Conservation (phyloP, 2,113 vertebrate species). For the Romanogobio albipinnatus region DNA sequence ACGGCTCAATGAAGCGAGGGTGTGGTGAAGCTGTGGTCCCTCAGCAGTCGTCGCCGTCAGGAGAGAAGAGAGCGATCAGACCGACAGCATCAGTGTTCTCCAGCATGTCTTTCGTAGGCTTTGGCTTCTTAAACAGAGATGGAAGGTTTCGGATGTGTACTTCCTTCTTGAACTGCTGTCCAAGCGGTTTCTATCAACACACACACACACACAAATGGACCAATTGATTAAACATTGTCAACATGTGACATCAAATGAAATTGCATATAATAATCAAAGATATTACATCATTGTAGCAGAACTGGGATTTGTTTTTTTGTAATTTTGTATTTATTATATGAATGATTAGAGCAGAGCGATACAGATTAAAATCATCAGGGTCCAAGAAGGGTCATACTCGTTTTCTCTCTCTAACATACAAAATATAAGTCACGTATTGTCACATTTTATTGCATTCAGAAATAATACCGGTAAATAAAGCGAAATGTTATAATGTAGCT, state of each 20-base stretch:
- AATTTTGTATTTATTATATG: no score
- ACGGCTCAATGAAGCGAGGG: not conserved
- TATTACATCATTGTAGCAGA: not conserved
- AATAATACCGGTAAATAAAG: no score
- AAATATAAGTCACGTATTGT: no score
- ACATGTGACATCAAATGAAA: not conserved
- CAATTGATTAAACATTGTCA: conserved; percentile 39
- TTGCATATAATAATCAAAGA: not conserved
- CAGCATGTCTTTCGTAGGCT: conserved; percentile 80
- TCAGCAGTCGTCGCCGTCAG: conserved; percentile 52
- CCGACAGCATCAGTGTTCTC: conserved; percentile 73
- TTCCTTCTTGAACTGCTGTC: conserved; percentile 97
- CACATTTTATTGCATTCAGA: no score
- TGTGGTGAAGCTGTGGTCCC: not conserved
- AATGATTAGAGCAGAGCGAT: no score
- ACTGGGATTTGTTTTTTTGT: no score
- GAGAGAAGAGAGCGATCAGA: conserved; percentile 81
- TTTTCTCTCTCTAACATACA: no score
- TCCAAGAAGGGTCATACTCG: no score
- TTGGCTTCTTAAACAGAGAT: conserved; percentile 91
- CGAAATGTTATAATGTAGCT: no score
- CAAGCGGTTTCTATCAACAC: conserved; percentile 87
- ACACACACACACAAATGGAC: conserved; percentile 14
- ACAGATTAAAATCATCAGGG: no score
- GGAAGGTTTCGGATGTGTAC: conserved; percentile 98